A percentile compares a stretch with the other conserved stretches of the same genome.
Conservation (phyloP, 2,797 vertebrate genomes). For the Crenuchus spilurus region DNA sequence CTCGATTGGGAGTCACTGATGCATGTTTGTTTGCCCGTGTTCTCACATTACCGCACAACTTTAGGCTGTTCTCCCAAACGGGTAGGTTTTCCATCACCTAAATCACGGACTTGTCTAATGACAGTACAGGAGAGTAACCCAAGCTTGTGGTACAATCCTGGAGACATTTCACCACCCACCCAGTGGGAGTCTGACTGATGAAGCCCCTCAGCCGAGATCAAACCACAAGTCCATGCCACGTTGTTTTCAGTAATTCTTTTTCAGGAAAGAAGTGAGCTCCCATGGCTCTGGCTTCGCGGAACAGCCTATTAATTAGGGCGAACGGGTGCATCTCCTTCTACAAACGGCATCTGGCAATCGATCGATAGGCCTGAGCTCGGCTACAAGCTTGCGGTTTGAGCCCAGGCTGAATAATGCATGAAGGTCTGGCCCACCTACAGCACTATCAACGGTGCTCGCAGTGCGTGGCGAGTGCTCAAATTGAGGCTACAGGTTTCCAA, state of each 20-base stretch:
- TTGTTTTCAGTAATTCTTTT: slow-evolving; percentile 6
- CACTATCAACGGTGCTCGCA: slow-evolving; percentile 1
- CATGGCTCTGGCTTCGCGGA: slow-evolving; percentile 29
- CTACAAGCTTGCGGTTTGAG: slow-evolving; percentile 63
- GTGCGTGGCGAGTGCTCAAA: slow-evolving; percentile 10
- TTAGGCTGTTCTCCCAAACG: background rate
- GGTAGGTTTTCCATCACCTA: background rate
- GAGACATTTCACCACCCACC: background rate
- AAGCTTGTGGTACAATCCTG: background rate
- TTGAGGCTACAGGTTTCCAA: slow-evolving; percentile 74
- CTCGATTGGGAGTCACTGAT: no score
- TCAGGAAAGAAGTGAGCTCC: slow-evolving; percentile 26
- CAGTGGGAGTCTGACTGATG: no score
- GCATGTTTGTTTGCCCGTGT: no score
- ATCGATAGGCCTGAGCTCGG: slow-evolving; percentile 63
- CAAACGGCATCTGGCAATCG: slow-evolving; percentile 64
- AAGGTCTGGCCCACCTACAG: slow-evolving; percentile 64
- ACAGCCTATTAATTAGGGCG: slow-evolving; percentile 69
- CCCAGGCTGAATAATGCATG: slow-evolving; percentile 75
- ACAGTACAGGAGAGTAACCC: background rate
- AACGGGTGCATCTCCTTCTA: slow-evolving; percentile 60
- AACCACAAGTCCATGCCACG: background rate
- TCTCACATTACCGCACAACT: no score
- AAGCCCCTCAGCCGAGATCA: no score
- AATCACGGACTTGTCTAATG: background rate